Base-by-base conservation (phyloP, 2,888 invertebrate genomes). In the Pherbina coryleti region DNA sequence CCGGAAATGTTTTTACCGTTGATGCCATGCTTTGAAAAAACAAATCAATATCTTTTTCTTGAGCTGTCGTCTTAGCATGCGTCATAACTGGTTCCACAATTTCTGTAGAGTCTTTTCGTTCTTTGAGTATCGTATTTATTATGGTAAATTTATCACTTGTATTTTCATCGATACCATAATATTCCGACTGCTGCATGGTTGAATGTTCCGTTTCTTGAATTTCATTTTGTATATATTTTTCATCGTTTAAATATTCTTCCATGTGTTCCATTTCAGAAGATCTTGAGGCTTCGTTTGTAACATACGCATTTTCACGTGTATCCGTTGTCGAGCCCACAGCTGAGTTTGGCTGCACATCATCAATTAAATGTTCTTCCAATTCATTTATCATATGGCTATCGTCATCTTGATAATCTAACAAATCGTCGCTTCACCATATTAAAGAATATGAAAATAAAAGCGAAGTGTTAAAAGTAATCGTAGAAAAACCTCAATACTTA, bases 21-120 rank as follows among this genome's bases (percentile, higher is more conserved):
- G 80, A 81, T 25, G 82, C 81, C 80, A 82, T 81, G 22, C 82
- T 82, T 66, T 79, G 79, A 60, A 82, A 82, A 64, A 82, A 82
- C 53, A 82, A 64, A 77, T 82, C 82, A 7, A 82, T 81, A 14
- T 79, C 78, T 62, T 51, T 77, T 17, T 80, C 79, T 2, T 73
- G 79, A 14, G 9, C 17, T n/a, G 9, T n/a, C 9, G 11, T 17
- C 0, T 69, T 22, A 0, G n/a, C 57, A 14, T 22, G 44, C 7
- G 8, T 4, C 19, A 70, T 11, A 7, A 49, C 44, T 37, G 11
- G n/a, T 70, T 49, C 25, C 14, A 25, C 73, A 77, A 17, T 28
- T 17, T 19, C 25, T 4, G 57, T 19, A 60, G 5, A 8, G 11
- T 11, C 44, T 44, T 11, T 44, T 4, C 14, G 2, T 11, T 44